Conservation (phyloP, 64 coral and sea anemone genomes). For the Stichodactyla helianthus region DNA sequence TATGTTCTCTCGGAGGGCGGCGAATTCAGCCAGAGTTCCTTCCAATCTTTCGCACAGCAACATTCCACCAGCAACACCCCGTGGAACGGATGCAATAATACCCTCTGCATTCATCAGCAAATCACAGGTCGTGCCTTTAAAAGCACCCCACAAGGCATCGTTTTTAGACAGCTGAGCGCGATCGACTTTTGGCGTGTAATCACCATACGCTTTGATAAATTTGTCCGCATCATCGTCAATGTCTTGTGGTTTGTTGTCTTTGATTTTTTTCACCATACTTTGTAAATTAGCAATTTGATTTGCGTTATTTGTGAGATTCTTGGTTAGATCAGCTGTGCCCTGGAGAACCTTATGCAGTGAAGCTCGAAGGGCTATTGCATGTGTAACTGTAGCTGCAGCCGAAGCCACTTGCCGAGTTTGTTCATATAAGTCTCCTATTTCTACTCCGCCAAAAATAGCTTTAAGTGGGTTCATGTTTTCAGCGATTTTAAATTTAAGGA, state of each 20-base stretch:
- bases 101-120: slow-evolving; percentile 29
- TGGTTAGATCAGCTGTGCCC: slow-evolving; percentile 13
- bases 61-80: slow-evolving; percentile 20
- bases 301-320: slow-evolving; percentile 10
- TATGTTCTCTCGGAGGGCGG: slow-evolving; percentile 35
- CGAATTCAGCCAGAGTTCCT: slow-evolving; percentile 51
- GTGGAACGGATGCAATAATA: background rate
- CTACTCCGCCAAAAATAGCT: slow-evolving; percentile 6
- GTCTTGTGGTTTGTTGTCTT: background rate
- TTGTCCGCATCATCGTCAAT: slow-evolving; percentile 18
- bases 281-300: slow-evolving; percentile 22
- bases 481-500: slow-evolving; percentile 16
- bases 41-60: slow-evolving; percentile 48
- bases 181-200: slow-evolving; percentile 55
- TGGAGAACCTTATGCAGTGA: background rate
- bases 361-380: background rate
- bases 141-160: slow-evolving; percentile 35
- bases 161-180: slow-evolving; percentile 10
- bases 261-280: slow-evolving; percentile 9
- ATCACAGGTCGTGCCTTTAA: slow-evolving; percentile 30
- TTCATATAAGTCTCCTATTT: background rate
- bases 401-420: slow-evolving; percentile 20
- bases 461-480: slow-evolving; percentile 38
- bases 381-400: background rate
- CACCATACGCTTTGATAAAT: slow-evolving; percentile 56